Evolutionary conservation across 2,797 vertebrate genomes (phyloP).

Genomic region (Luscinia megarhynchos): DNA sequence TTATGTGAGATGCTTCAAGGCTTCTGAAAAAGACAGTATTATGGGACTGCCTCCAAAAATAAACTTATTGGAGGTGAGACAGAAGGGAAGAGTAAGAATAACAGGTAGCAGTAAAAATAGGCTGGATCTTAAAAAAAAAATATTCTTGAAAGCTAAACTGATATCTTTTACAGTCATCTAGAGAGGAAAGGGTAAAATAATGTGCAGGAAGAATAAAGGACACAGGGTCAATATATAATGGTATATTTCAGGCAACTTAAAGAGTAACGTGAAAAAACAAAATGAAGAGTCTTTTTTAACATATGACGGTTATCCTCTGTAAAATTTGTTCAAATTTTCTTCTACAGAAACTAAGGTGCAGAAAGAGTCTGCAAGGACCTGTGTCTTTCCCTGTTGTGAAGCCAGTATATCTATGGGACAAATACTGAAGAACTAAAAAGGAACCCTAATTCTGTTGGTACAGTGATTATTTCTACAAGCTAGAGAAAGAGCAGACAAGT

Average conservation of each 20-base stretch:
- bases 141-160: not conserved
- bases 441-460: fast-evolving
- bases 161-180: not conserved
- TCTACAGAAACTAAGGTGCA: not conserved
- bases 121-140: not conserved
- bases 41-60: not conserved
- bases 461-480: not conserved
- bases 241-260: not conserved
- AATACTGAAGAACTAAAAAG: not conserved
- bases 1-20: not conserved
- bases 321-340: not conserved
- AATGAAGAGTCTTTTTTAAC: not conserved
- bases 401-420: not conserved
- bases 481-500: not conserved
- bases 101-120: not conserved
- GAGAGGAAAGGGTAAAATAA: not conserved
- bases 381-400: not conserved
- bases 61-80: not conserved
- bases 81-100: not conserved
- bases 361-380: not conserved
- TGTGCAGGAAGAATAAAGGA: not conserved
- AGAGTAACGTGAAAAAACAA: not conserved
- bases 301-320: fast-evolving
- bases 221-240: not conserved
- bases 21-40: not conserved